These are phyloP conservation scores for Sakesphorus luctuosus DNA, from an alignment of 2,113 vertebrate genomes.

Conservation along the genomic window DNA sequence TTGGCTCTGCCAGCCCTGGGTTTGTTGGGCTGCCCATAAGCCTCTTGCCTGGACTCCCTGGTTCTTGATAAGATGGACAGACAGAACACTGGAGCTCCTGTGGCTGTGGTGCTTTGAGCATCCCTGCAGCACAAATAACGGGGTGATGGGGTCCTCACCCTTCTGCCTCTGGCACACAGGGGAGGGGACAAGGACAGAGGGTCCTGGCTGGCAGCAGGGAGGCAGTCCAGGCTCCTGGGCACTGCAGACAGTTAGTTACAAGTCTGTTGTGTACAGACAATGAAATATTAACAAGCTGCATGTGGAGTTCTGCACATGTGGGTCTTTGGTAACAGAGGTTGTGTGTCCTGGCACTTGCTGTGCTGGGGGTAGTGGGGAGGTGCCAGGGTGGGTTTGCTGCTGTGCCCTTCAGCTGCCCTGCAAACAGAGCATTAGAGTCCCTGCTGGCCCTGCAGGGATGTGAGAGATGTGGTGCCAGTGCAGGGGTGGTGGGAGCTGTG, in stretches of 20 bases:
- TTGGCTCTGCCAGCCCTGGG: neutral
- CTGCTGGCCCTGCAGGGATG: neutral
- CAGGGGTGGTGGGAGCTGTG: neutral
- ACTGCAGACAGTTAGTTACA: neutral
- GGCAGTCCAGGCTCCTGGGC: neutral
- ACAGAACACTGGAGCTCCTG: neutral
- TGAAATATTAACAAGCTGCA: neutral
- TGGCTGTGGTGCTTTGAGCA: neutral
- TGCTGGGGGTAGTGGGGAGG: neutral
- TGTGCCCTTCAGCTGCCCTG: neutral
- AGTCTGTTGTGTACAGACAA: neutral
- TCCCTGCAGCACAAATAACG: accelerated
- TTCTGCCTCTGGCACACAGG: accelerated
- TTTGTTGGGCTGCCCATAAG: neutral
- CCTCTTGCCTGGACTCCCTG: neutral
- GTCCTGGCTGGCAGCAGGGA: neutral
- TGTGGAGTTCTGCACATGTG: accelerated
- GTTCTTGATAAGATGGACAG: neutral
- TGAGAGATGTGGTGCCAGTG: accelerated
- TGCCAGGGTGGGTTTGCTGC: accelerated
- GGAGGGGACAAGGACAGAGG: neutral
- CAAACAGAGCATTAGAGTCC: accelerated
- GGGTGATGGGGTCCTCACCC: neutral
- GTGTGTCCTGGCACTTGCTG: accelerated
- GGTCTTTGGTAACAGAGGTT: neutral